Conservation (phyloP, 2,113 vertebrate genomes). For the Eulemur macaco region DNA sequence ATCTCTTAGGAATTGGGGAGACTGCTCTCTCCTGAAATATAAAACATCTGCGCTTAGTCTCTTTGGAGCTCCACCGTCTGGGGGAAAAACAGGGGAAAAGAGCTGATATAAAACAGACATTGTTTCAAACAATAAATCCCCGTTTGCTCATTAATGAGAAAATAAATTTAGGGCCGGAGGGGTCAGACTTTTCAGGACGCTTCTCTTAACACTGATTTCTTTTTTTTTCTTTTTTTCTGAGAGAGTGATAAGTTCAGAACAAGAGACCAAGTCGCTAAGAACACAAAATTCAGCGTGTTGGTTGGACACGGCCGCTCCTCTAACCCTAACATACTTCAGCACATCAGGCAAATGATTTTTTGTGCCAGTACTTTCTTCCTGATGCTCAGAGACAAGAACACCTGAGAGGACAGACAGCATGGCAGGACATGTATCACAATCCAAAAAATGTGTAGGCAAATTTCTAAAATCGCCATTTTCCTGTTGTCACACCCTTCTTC, state of each 20-base stretch:
- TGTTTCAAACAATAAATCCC: constrained; percentile 83
- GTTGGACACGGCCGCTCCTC: not conserved
- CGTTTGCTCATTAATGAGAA: constrained; percentile 83
- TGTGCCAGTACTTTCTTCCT: not conserved
- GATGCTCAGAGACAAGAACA: not conserved
- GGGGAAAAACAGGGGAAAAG: constrained; percentile 68
- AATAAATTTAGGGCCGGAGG: constrained; percentile 80
- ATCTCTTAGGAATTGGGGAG: constrained; percentile 84
- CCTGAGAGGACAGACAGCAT: not conserved
- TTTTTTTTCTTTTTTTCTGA: not conserved
- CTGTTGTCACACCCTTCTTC: not conserved
- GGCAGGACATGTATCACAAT: not conserved
- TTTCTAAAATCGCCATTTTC: not conserved
- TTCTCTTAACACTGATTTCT: not conserved
- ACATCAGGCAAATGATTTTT: not conserved
- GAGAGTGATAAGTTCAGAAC: not conserved
- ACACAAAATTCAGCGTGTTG: not conserved
- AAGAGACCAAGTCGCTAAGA: not conserved
- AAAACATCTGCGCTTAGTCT: constrained; percentile 85
- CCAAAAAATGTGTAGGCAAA: not conserved
- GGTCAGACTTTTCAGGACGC: constrained; percentile 76
- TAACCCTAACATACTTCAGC: not conserved
- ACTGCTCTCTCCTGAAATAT: constrained; percentile 82
- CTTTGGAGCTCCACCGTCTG: constrained; percentile 68
- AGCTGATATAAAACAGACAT: constrained; percentile 86